Percentiles rank a stretch among this genome's conserved stretches.
Evolutionary conservation across 2,797 vertebrate genomes (phyloP).

Genomic region (Hafferia zeledoni): DNA sequence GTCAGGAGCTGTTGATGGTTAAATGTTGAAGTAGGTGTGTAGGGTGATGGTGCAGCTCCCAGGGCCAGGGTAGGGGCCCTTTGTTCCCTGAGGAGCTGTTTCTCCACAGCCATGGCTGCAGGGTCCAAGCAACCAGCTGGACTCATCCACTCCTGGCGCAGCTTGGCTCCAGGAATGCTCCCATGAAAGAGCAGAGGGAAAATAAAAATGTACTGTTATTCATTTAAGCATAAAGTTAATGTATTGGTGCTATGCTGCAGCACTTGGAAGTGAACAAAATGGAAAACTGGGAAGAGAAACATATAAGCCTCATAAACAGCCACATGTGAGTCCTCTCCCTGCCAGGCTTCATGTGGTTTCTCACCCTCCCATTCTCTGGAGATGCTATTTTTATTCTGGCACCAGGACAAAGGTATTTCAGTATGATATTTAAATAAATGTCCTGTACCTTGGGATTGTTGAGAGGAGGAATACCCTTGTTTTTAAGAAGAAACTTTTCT

Average conservation of each 20-base stretch:
- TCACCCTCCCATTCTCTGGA: background rate
- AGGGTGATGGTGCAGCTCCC: background rate
- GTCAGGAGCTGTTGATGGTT: slow-evolving; percentile 18
- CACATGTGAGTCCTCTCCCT: background rate
- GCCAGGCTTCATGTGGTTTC: fast-evolving
- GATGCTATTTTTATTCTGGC: background rate
- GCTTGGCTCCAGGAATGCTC: background rate
- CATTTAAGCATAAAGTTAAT: background rate
- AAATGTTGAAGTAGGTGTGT: background rate
- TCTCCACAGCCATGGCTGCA: background rate
- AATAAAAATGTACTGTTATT: background rate
- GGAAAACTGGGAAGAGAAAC: background rate
- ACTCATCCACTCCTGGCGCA: background rate
- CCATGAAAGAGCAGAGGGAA: background rate
- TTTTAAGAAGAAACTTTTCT: background rate
- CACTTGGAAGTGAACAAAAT: background rate
- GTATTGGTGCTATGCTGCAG: background rate
- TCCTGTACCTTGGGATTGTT: background rate
- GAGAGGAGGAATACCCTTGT: background rate
- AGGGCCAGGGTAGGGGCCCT: background rate
- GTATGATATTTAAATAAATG: fast-evolving
- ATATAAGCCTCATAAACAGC: background rate
- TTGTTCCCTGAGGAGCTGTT: background rate
- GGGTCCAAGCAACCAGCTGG: background rate
- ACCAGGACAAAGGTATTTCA: background rate